These are phyloP conservation scores for Oscarella lobularis DNA, from an alignment of 37 sponge, comb jelly and placozoan species.

Conservation along the genomic window DNA sequence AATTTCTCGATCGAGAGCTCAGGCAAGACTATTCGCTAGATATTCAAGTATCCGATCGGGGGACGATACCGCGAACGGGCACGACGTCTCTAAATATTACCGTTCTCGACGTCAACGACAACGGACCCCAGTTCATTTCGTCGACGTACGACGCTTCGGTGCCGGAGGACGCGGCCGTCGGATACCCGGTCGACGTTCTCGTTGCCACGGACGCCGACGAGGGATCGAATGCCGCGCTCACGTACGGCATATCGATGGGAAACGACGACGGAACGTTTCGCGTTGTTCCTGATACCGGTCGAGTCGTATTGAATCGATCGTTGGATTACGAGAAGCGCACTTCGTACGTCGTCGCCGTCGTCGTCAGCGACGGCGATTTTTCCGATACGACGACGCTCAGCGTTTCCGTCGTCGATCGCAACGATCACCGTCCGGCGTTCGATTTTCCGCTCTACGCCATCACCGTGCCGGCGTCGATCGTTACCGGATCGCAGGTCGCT, in stretches of 20 bases:
- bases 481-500: not conserved
- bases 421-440: conserved; percentile 52
- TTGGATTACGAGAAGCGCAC: not conserved
- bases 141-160: not conserved
- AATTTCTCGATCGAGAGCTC: not conserved
- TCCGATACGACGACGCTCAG: conserved; percentile 16
- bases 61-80: not conserved
- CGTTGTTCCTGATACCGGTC: conserved; percentile 25
- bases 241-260: conserved; percentile 2
- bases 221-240: not conserved
- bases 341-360: conserved; percentile 12
- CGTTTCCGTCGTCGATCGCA: conserved; percentile 32
- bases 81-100: not conserved
- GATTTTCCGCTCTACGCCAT: conserved; percentile 14
- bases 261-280: conserved; percentile 6
- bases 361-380: conserved; percentile 20
- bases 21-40: not conserved
- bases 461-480: conserved; percentile 20
- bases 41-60: not conserved
- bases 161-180: not conserved
- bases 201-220: conserved; percentile 2
- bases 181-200: not conserved
- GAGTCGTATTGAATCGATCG: conserved; percentile 8
- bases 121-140: not conserved
- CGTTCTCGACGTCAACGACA: conserved; percentile 7